Conservation (phyloP, 2,888 invertebrate genomes). For the Rhamnusium bicolor region DNA sequence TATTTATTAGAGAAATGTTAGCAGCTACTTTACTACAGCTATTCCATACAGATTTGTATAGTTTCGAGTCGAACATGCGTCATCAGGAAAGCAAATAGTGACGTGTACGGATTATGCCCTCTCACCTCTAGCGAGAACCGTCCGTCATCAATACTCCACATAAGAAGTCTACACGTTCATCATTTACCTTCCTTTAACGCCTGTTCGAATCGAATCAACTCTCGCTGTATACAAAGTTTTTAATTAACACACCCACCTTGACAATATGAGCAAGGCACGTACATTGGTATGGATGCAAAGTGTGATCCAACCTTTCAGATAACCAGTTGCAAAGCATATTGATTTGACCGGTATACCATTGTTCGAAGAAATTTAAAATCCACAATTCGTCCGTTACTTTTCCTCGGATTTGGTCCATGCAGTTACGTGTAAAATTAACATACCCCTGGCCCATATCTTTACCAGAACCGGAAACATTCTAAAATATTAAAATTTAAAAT, state of each 20-base stretch:
- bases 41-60: not conserved
- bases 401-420: slow-evolving; percentile 97
- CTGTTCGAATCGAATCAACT: too few species aligned
- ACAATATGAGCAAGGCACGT: slow-evolving; percentile 97
- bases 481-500: slow-evolving; percentile 49
- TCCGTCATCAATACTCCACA: too few species aligned
- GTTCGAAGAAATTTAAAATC: slow-evolving; percentile 86
- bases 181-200: too few species aligned
- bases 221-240: too few species aligned
- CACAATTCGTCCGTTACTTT: slow-evolving; percentile 93
- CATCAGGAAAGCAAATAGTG: too few species aligned
- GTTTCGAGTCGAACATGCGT: too few species aligned
- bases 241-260: slow-evolving; percentile 78
- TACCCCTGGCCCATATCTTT: slow-evolving; percentile 98
- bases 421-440: slow-evolving; percentile 97
- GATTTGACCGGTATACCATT: slow-evolving; percentile 90
- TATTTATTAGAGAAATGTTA: not conserved
- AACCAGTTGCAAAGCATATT: slow-evolving; percentile 96
- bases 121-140: too few species aligned
- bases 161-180: too few species aligned
- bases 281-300: slow-evolving; percentile 96
- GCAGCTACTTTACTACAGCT: not conserved
- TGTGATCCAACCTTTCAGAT: slow-evolving; percentile 91
- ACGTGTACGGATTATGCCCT: too few species aligned
- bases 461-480: slow-evolving; percentile 94